Base-by-base conservation (phyloP, 1,140 invertebrate genomes). In the Ceratitis capitata region DNA sequence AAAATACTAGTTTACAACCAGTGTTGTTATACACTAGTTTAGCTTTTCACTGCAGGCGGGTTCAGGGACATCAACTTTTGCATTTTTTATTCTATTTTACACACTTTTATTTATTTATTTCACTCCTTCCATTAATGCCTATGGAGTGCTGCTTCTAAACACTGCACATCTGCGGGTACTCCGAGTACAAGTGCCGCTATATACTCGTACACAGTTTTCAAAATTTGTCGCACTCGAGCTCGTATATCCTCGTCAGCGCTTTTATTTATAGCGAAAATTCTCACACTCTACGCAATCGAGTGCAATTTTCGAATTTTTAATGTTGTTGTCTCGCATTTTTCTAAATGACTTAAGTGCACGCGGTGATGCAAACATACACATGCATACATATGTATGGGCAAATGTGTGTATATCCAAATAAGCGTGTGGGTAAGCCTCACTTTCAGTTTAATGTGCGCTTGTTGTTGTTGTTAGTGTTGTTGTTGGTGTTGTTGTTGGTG, bases 211-310 rank as follows among this genome's bases (percentile, higher is more conserved):
- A 5, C 51, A 53, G 51, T 53, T 53, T 12, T 19, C 45, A 47
- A 47, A 9, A 0, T 47, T 47, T 47, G 7, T 14, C 45, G 14
- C 7, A 12, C 51, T 53, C 51, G 4, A 16, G 4, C 51, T 16
- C 51, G 51, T 19, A 19, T 3, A 16, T 53, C 3, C 1, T 14
- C 32, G 32, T 69, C 9, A 69, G 32, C 29, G 9, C 35, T n/a
- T 69, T 69, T 69, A 69, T 69, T 69, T 69, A 69, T 69, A 69
- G 32, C 16, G n/a, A 69, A 69, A 5, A 35, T 69, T 69, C 61
- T 69, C 61, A 69, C 61, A 39, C 35, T 39, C 61, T 35, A 35
- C 61, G 1, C 14, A 35, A 14, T 35, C 16, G 32, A 39, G 61
- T 39, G 61, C 32, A 69, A 69, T 69, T 69, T 69, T 39, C 61